Evolutionary conservation across 2,113 vertebrate species (phyloP).

Genomic region (Etheostoma cragini): DNA sequence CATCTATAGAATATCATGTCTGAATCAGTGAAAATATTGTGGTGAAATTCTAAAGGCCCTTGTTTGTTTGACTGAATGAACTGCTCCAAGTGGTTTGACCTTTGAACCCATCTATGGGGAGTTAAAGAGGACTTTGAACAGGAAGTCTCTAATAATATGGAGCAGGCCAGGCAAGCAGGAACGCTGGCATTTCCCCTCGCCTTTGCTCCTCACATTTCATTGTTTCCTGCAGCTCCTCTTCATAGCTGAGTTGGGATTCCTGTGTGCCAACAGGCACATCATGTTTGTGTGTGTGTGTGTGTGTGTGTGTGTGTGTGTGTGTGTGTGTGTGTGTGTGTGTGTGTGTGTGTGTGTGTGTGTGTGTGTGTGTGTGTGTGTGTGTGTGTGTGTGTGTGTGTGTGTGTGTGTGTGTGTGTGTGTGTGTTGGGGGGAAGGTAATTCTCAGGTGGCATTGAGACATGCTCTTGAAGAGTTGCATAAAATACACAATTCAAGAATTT

Average conservation of each 20-base stretch:
- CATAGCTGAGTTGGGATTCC: not conserved
- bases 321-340: too few species aligned
- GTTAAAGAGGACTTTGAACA: slow-evolving; percentile 43
- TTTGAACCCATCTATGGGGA: slow-evolving; percentile 46
- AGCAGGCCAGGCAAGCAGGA: slow-evolving; percentile 52
- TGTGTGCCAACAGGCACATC: not conserved
- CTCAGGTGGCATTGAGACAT: not conserved
- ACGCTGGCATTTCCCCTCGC: slow-evolving; percentile 66
- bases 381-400: too few species aligned
- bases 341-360: too few species aligned
- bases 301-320: too few species aligned
- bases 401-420: too few species aligned
- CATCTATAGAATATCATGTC: not conserved
- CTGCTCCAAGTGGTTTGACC: slow-evolving; percentile 68
- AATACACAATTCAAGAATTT: not conserved
- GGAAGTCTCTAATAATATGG: slow-evolving; percentile 69
- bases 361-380: too few species aligned
- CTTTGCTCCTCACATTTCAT: slow-evolving; percentile 70
- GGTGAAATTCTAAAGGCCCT: not conserved
- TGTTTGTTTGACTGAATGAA: slow-evolving; percentile 29
- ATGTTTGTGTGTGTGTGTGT: too few species aligned
- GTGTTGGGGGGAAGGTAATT: not conserved
- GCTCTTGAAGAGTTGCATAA: not conserved
- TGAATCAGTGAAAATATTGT: not conserved
- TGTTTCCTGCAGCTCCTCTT: slow-evolving; percentile 64